Evolutionary conservation across 2,888 invertebrate genomes (phyloP), one percentile per base, ranked within the genome.

Genomic region (Agonum fuliginosum): DNA sequence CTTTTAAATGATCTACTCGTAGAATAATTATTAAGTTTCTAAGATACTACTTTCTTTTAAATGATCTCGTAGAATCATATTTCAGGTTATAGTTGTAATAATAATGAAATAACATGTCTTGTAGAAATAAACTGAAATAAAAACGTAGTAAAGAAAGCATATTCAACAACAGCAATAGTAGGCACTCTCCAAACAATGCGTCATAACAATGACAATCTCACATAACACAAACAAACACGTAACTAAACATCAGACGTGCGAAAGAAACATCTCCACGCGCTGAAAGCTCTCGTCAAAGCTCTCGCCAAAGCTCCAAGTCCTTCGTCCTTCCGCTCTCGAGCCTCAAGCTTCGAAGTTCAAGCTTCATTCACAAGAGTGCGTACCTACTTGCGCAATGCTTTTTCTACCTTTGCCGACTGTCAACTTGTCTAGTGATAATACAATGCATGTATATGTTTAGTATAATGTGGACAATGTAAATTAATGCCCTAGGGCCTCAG

Each of bases 391-490:
- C 30, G 58, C 34, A 30, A 12, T 30, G 19, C 34, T 17, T 62
- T 30, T 41, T 67, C 22, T n/a, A n/a, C n/a, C 24, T 54, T 54
- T 65, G 34, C 17, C 58, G 24, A 65, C 14, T n/a, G n/a, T n/a
- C 34, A 65, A 34, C 65, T 20, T 34, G 65, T 62, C 43, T 70
- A 70, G 24, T 71, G 48, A 71, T 71, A 71, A 51, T 71, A 71
- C 51, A 46, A 69, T 51, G 30, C 43, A 74, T 43, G 30, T 46
- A 81, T 81, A 80, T 82, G 81, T 80, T 81, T 81, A 82, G 81
- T 79, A 81, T 82, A 81, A 82, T 82, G 80, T 81, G 80, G 80
- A 82, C 82, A 82, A 82, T 82, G 81, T 78, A 79, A 81, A 79
- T 81, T 80, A 67, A 80, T 78, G 72, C 78, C 81, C 77, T 70